A percentile compares a stretch with the other conserved stretches of the same genome.
Evolutionary conservation across 2,888 invertebrate genomes (phyloP).

Genomic region (Drosophila kanekoi): DNA sequence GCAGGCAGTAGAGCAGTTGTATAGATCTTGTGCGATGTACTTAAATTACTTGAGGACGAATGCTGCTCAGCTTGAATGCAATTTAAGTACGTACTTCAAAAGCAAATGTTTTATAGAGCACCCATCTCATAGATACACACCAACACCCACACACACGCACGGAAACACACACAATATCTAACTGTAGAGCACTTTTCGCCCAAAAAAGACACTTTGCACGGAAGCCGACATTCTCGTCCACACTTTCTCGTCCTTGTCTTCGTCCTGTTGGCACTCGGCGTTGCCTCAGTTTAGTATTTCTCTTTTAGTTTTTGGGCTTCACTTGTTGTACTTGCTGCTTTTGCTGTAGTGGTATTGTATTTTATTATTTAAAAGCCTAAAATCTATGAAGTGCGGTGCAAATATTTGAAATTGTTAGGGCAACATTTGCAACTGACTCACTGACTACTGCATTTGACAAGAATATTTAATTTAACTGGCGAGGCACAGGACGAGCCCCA

Average conservation of each 20-base stretch:
- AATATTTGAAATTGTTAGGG: constrained; percentile 74
- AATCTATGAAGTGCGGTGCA: constrained; percentile 79
- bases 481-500: constrained; percentile 14
- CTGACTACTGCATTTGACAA: constrained; percentile 72
- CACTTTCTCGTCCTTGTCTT: constrained; percentile 4
- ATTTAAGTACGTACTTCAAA: constrained; percentile 75
- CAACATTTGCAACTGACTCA: constrained; percentile 71
- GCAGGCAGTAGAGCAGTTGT: constrained; percentile 39
- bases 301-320: constrained; percentile 31
- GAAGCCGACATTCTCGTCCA: constrained; percentile 31
- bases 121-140: constrained; percentile 38
- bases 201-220: constrained; percentile 65
- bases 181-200: constrained; percentile 69
- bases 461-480: constrained; percentile 74
- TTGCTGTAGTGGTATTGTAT: constrained; percentile 51
- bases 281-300: constrained; percentile 34
- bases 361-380: constrained; percentile 80
- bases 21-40: constrained; percentile 61
- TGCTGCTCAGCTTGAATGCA: constrained; percentile 74
- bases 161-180: constrained; percentile 34
- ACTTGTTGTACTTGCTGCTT: constrained; percentile 21
- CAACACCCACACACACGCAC: constrained; percentile 3
- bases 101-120: constrained; percentile 77
- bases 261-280: constrained; percentile 39
- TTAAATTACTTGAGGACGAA: constrained; percentile 55